Conservation (phyloP, 2,113 vertebrate species). For the Psophia crepitans region DNA sequence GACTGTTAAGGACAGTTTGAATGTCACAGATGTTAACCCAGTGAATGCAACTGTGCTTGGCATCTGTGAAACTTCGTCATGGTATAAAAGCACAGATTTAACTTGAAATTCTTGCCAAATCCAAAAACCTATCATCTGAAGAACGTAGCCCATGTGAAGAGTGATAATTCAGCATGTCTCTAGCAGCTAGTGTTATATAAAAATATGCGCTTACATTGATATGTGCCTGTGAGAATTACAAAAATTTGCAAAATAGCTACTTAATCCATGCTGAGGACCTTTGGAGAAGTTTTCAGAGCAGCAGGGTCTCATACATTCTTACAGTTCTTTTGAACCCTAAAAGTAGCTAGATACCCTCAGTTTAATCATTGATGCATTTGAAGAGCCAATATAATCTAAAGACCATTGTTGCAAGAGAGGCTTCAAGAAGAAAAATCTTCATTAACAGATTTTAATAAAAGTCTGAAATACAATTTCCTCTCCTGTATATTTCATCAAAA, state of each 20-base stretch:
- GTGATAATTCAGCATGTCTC: background rate
- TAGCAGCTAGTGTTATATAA: background rate
- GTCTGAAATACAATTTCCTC: background rate
- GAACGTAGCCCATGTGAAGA: background rate
- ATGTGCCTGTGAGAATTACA: background rate
- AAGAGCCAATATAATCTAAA: background rate
- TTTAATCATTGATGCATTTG: background rate
- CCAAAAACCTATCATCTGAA: background rate
- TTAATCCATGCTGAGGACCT: background rate
- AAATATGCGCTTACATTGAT: background rate
- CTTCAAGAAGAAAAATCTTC: background rate
- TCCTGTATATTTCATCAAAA: background rate
- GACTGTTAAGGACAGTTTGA: constrained; percentile 60
- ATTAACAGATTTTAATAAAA: background rate
- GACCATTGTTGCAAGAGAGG: background rate
- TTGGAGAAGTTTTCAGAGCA: background rate
- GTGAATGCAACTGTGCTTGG: background rate
- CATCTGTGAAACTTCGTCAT: background rate
- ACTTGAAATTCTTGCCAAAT: constrained; percentile 16
- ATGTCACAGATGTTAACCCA: constrained; percentile 37
- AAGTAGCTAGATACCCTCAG: background rate
- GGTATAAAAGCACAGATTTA: constrained; percentile 32
- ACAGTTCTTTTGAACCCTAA: background rate
- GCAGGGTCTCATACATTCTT: background rate
- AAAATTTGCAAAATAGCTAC: background rate